Conservation (phyloP, 2,888 invertebrate species). For the Heliconius charithonia region DNA sequence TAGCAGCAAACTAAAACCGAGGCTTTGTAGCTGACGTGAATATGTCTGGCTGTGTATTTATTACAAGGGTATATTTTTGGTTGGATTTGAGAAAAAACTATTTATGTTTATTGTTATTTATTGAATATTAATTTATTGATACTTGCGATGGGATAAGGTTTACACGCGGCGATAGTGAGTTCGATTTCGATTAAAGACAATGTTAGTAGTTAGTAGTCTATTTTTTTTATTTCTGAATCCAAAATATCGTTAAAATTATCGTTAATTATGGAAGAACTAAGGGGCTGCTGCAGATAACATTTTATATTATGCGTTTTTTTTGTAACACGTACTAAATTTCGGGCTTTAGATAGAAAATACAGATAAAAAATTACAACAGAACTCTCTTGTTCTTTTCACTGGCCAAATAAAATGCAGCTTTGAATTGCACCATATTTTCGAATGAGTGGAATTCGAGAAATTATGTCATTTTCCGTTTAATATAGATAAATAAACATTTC, state of each 20-base stretch:
- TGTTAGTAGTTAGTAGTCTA: no score
- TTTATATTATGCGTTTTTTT: no score
- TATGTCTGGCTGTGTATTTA: slow-evolving; percentile 67
- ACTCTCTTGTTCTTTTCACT: no score
- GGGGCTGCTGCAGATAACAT: no score
- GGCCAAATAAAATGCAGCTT: not conserved
- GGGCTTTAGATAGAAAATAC: accelerated
- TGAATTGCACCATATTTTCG: not conserved
- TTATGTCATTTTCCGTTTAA: not conserved
- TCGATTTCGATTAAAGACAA: not conserved
- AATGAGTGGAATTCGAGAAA: not conserved
- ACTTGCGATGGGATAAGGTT: not conserved
- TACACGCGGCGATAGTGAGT: not conserved
- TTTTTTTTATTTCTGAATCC: no score
- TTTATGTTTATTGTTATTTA: not conserved
- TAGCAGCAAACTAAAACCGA: slow-evolving; percentile 68
- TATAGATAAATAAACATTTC: not conserved
- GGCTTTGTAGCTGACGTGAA: slow-evolving; percentile 53
- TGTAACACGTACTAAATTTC: no score
- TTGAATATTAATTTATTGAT: not conserved
- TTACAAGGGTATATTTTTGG: slow-evolving; percentile 33
- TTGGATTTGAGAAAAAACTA: not conserved
- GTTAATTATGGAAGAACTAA: no score
- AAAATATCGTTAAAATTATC: no score
- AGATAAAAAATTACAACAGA: no score